phyloP scores from a whole-genome alignment of 2,888 invertebrate species.

The Pollenia labialis region DNA sequence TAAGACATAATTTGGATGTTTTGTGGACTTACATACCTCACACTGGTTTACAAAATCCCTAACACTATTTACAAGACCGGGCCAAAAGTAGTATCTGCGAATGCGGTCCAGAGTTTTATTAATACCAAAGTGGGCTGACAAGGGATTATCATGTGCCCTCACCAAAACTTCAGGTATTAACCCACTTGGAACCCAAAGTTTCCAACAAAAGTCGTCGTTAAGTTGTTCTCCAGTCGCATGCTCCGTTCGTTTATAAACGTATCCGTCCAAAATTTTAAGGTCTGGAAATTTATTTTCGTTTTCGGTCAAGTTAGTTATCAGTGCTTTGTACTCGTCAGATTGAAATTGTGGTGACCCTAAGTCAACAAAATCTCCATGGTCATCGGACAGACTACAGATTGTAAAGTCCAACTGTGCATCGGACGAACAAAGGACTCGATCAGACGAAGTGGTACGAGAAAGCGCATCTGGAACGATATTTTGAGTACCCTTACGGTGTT shows the following conservation, averaged over 20 bases:
- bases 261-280: conserved; percentile 35
- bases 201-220: conserved; percentile 23
- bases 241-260: conserved; percentile 32
- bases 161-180: conserved; percentile 10
- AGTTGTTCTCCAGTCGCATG: conserved; percentile 19
- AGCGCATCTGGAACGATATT: neutral
- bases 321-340: conserved; percentile 16
- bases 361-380: neutral
- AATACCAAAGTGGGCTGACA: conserved; percentile 24
- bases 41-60: too few species aligned
- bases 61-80: too few species aligned
- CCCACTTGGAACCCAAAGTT: conserved; percentile 28
- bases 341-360: conserved; percentile 9
- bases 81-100: too few species aligned
- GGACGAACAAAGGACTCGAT: neutral
- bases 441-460: neutral
- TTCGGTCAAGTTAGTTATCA: neutral
- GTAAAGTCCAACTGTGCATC: neutral
- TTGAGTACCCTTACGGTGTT: neutral
- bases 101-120: neutral
- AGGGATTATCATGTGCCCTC: conserved; percentile 19
- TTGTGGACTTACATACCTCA: too few species aligned
- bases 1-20: too few species aligned
- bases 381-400: too few species aligned
- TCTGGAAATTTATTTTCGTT: conserved; percentile 11